Evolutionary conservation across 2,113 vertebrate genomes (phyloP).

Genomic region (Cettia cetti): DNA sequence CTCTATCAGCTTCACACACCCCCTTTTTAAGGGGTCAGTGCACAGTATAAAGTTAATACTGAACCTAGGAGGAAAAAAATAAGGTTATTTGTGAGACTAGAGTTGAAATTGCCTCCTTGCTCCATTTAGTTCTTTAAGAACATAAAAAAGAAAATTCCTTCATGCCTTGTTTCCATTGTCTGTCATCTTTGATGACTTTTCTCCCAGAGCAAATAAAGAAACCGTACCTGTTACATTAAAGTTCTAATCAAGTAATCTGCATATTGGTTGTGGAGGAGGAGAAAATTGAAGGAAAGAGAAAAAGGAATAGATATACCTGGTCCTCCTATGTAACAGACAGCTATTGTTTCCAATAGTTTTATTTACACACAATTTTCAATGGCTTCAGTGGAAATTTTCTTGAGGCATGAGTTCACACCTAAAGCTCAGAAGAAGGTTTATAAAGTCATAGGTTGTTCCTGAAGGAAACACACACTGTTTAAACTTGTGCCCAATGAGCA

Average conservation of each 20-base stretch:
- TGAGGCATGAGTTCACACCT: neutral
- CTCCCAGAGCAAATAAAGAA: neutral
- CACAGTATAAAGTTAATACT: conserved; percentile 19
- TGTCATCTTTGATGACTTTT: neutral
- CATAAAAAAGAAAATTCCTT: neutral
- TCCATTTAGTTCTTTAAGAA: neutral
- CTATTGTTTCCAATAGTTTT: neutral
- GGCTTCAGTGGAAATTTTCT: neutral
- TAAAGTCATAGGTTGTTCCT: neutral
- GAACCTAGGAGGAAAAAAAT: neutral
- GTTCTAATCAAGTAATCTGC: neutral
- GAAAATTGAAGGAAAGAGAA: neutral
- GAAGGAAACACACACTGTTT: neutral
- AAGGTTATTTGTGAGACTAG: neutral
- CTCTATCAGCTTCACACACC: neutral
- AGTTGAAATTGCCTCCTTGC: conserved; percentile 19
- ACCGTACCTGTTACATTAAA: neutral
- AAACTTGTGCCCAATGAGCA: neutral
- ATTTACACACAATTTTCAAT: neutral
- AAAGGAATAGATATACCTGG: neutral
- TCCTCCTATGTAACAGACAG: neutral
- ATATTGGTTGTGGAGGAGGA: neutral
- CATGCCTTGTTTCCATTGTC: neutral
- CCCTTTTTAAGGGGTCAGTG: neutral
- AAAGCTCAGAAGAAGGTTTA: neutral